Base-by-base conservation (phyloP, 2,113 vertebrate species). In the Campylomormyrus numenius region DNA sequence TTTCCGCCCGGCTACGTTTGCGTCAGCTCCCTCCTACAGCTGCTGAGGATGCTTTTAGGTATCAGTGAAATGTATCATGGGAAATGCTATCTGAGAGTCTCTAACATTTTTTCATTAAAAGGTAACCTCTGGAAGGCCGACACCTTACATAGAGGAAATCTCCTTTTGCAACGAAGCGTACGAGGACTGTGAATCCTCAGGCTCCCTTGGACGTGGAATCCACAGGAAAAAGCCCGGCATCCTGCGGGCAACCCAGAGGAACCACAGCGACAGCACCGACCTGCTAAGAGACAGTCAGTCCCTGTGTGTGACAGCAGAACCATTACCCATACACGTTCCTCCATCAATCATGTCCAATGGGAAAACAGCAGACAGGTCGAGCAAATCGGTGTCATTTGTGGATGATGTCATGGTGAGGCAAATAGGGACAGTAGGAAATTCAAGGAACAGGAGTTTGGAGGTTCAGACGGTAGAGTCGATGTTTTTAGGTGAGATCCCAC, bases 151-250 rank as follows among this genome's bases (percentile, higher is more conserved):
- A 42, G 95, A 95, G 42, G 95, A 96, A 24, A 58, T 91, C 7
- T 88, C 91, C 31, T 93, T 91, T 88, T 92, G 88, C 89, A 92
- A 88, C 21, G 94, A 95, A 87, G 94, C 94, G 1, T 94, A 93
- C 45, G 93, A 94, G 46, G 92, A 91, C 42, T 94, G 89, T n/a
- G 92, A 91, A 83, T 93, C 92, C 88, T 93, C 94, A 2, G 91
- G 92, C 95, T 94, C 90, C 93, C 80, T 45, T 91, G 92, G 92
- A 49, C n/a, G 90, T 21, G 92, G 86, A 9, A 49, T 89, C 56
- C 91, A 91, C 91, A 90, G 90, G 35, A 90, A 91, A 31, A 92
- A 88, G 39, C 93, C 94, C 0, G 86, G 84, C 9, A 88, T 88
- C 48, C 83, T 58, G 45, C 58, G 35, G 35, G 35, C 35, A 39